Evolutionary conservation across 2,797 vertebrate species (phyloP).

Genomic region (Okamejei kenojei): DNA sequence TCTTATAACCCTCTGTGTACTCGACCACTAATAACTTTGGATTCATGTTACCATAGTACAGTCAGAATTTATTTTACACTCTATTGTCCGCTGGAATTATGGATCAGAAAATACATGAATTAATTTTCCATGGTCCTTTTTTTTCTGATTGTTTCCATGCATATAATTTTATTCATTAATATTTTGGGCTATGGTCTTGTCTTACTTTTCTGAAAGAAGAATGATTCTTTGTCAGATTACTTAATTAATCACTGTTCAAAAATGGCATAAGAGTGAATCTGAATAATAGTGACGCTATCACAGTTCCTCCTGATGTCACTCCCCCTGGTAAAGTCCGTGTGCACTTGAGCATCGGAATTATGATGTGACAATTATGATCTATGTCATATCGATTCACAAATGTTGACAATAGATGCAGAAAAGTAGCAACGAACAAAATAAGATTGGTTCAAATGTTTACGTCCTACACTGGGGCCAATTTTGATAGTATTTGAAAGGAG

Average conservation of each 20-base stretch:
- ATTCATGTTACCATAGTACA: not conserved
- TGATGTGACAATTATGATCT: not conserved
- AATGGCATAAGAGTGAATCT: not conserved
- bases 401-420: not conserved
- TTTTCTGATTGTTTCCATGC: not conserved
- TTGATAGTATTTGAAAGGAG: too few species aligned
- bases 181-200: not conserved
- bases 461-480: too few species aligned
- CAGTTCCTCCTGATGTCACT: not conserved
- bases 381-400: not conserved
- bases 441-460: too few species aligned
- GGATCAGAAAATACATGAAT: not conserved
- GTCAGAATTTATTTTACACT: not conserved
- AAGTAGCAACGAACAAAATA: not conserved
- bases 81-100: not conserved
- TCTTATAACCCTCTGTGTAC: not conserved
- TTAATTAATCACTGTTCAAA: not conserved
- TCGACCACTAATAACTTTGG: not conserved
- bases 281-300: not conserved
- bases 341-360: not conserved
- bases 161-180: not conserved
- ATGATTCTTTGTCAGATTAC: not conserved
- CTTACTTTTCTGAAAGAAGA: not conserved
- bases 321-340: not conserved
- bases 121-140: not conserved